These are phyloP conservation scores for Lophochroa leadbeateri DNA, from an alignment of 2,113 vertebrate genomes.

Conservation along the genomic window DNA sequence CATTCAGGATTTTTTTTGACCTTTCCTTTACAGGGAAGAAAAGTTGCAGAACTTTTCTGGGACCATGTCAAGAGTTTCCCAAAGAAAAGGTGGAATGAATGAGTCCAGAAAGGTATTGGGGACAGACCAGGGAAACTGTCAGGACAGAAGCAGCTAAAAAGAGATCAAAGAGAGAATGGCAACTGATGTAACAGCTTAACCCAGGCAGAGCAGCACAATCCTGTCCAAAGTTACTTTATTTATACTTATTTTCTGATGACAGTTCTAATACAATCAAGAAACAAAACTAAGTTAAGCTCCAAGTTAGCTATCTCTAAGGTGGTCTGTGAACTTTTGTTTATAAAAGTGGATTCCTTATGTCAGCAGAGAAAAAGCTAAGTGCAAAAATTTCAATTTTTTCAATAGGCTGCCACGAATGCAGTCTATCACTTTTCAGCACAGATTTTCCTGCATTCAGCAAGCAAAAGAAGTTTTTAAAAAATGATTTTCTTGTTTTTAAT, in stretches of 20 bases:
- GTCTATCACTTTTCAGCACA: background rate
- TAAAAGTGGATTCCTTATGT: background rate
- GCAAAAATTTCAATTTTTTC: background rate
- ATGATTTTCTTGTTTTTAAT: accelerated
- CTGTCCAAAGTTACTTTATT: background rate
- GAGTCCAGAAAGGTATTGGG: background rate
- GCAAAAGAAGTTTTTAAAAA: background rate
- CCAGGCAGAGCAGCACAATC: background rate
- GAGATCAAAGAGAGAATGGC: background rate
- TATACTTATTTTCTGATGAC: background rate
- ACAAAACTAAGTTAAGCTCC: background rate
- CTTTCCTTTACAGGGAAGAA: background rate
- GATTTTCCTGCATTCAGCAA: background rate
- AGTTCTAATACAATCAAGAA: background rate
- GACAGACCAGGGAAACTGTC: background rate
- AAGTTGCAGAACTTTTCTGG: background rate
- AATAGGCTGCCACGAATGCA: background rate
- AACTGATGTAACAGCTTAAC: background rate
- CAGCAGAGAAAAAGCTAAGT: background rate
- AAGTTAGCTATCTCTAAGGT: background rate
- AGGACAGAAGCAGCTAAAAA: background rate
- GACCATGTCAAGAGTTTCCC: background rate
- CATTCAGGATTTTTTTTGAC: background rate
- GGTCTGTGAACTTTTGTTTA: background rate
- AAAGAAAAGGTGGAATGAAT: background rate